These are phyloP conservation scores for Nephotettix cincticeps DNA, from an alignment of 1,140 invertebrate genomes.

Conservation along the genomic window DNA sequence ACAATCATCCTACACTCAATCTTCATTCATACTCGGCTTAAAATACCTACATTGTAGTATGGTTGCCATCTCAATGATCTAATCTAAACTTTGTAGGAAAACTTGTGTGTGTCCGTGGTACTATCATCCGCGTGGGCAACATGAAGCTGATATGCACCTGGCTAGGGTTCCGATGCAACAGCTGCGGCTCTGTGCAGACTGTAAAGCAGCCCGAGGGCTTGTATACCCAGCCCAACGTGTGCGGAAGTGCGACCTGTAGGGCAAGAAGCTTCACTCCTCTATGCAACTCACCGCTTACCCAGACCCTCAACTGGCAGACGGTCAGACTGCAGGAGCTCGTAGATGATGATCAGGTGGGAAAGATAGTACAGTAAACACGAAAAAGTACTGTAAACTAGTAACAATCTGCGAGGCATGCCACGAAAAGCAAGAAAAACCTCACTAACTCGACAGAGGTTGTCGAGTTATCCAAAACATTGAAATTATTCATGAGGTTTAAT, in stretches of 20 bases:
- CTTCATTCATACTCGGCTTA: too few species aligned
- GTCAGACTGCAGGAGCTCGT: slow-evolving; percentile 78
- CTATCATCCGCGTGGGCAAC: slow-evolving; percentile 79
- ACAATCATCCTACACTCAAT: too few species aligned
- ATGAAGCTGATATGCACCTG: slow-evolving; percentile 70
- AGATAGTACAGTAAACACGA: too few species aligned
- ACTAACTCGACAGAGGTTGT: too few species aligned
- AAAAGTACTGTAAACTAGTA: too few species aligned
- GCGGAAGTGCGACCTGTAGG: slow-evolving; percentile 56
- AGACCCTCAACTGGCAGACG: slow-evolving; percentile 73
- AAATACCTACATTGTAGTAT: too few species aligned
- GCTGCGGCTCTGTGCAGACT: slow-evolving; percentile 63
- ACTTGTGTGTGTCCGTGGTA: slow-evolving; percentile 80
- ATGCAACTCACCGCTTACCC: slow-evolving; percentile 66
- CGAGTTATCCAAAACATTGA: too few species aligned
- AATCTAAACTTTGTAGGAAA: slow-evolving; percentile 65
- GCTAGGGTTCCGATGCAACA: slow-evolving; percentile 75
- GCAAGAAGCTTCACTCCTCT: slow-evolving; percentile 64
- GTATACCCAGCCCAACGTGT: slow-evolving; percentile 57
- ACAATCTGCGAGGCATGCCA: too few species aligned
- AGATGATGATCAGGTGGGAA: slow-evolving; percentile 59
- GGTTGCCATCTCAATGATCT: too few species aligned
- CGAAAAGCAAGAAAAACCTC: too few species aligned
- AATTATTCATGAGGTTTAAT: too few species aligned
- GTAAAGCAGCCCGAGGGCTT: slow-evolving; percentile 61